These are phyloP conservation scores for Tor tambroides DNA, from an alignment of 2,113 vertebrate genomes.

Conservation along the genomic window DNA sequence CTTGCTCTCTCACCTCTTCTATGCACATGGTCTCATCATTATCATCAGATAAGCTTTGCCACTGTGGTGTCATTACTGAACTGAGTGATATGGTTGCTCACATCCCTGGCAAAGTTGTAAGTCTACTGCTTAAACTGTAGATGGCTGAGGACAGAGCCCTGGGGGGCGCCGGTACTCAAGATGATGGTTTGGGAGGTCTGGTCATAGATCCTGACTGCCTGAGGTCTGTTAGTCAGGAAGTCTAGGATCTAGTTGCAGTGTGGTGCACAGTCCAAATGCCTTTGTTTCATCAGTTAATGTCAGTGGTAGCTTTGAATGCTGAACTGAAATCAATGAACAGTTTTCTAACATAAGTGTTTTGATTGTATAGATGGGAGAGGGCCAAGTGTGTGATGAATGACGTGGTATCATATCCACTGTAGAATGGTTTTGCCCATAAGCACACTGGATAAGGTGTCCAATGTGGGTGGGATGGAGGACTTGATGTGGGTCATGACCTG, in stretches of 20 bases:
- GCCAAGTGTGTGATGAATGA: conserved; percentile 1
- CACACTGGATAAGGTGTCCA: conserved; percentile 16
- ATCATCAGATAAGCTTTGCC: conserved; percentile 12
- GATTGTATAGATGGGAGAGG: background rate
- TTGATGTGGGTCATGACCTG: conserved; percentile 33
- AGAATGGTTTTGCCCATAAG: background rate
- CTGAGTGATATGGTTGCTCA: background rate
- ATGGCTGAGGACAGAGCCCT: conserved; percentile 18
- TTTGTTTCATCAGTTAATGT: background rate
- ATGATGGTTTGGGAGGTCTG: conserved; percentile 23
- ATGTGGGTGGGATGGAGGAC: conserved; percentile 31
- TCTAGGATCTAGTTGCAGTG: conserved; percentile 20
- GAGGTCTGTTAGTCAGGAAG: conserved; percentile 37
- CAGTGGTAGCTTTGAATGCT: conserved; percentile 2
- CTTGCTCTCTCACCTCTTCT: conserved; percentile 19
- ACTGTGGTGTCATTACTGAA: background rate
- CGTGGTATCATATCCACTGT: background rate
- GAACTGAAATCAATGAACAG: background rate
- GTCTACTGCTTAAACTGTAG: conserved; percentile 4
- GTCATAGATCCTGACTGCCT: conserved; percentile 26
- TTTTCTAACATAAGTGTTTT: background rate
- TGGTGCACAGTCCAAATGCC: conserved; percentile 3
- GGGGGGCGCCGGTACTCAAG: background rate
- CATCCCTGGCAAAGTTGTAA: background rate
- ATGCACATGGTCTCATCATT: background rate